Evolutionary conservation across 2,888 invertebrate genomes (phyloP), one percentile per base, ranked within the genome.

Genomic region (Pemphredon lugubris): DNA sequence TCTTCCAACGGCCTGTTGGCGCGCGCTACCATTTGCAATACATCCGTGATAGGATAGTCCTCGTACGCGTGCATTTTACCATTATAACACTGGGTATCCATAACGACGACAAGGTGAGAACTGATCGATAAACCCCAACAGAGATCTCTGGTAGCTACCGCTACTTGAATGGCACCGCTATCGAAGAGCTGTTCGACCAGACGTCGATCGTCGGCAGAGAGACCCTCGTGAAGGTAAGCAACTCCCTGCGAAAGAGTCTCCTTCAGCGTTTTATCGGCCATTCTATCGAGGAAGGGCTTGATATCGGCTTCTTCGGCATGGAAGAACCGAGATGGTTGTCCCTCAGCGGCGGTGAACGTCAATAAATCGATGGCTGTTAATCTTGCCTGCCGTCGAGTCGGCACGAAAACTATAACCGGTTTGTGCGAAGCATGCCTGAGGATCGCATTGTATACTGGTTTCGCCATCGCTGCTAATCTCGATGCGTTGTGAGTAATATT

Each of bases 401-500:
- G 96, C 0, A 98, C 98, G 90, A 98, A 98, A 16, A 98, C 94
- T 6, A 96, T 94, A 1, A 95, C 96, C 0, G 98, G 97, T 83
- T 95, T 95, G 81, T 93, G 92, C 0, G 96, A 95, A 61, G 96
- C 96, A 89, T 96, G 93, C 21, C 96, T 94, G 1, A 95, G 87
- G 34, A 99, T 95, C 0, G 97, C 94, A 90, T 98, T 97, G 91
- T 98, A 99, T 0, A 97, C 96, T 0, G 99, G 99, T 87, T 98
- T 98, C 0, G 97, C 96, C 99, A 99, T 99, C 0, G 99, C 97
- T 0, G 98, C 96, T 26, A 99, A 93, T 9, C 99, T 93, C 0
- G 98, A 97, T 0, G 96, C 97, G 87, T 98, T 98, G 91, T 99
- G 99, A 0, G 98, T 98, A 40, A 99, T 96, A 91, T 98, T 99